These are phyloP conservation scores for Pseudocheirus occidentalis DNA, from an alignment of 2,797 vertebrate species.

Conservation along the genomic window DNA sequence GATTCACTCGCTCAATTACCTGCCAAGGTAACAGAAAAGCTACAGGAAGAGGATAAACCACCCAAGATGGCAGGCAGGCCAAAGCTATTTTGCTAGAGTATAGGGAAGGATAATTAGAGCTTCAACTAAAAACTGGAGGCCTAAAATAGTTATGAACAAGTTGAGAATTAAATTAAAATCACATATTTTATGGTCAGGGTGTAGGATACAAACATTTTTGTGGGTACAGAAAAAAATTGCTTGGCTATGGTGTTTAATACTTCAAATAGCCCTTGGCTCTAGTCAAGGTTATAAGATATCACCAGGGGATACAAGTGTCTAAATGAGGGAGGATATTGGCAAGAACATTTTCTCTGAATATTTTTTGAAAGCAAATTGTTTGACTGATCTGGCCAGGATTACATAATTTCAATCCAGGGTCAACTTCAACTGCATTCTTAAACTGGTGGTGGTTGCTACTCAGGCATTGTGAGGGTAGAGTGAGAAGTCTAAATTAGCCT, in stretches of 20 bases:
- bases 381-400: neutral
- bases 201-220: slow-evolving; percentile 53
- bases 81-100: neutral
- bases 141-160: neutral
- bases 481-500: neutral
- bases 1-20: neutral
- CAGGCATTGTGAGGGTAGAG: neutral
- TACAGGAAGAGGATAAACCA: neutral
- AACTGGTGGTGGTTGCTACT: neutral
- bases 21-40: neutral
- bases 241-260: slow-evolving; percentile 31
- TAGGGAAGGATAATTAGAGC: neutral
- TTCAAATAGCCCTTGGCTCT: slow-evolving; percentile 19
- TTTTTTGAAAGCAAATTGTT: neutral
- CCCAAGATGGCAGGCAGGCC: neutral
- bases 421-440: neutral
- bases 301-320: neutral
- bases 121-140: neutral
- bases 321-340: neutral
- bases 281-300: neutral
- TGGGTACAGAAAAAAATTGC: neutral
- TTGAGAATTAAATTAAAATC: neutral
- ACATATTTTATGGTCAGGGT: slow-evolving; percentile 36
- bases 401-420: neutral
- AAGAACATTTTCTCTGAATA: neutral